Base-by-base conservation (phyloP, 2,113 vertebrate genomes). In the Seriola aureovittata region DNA sequence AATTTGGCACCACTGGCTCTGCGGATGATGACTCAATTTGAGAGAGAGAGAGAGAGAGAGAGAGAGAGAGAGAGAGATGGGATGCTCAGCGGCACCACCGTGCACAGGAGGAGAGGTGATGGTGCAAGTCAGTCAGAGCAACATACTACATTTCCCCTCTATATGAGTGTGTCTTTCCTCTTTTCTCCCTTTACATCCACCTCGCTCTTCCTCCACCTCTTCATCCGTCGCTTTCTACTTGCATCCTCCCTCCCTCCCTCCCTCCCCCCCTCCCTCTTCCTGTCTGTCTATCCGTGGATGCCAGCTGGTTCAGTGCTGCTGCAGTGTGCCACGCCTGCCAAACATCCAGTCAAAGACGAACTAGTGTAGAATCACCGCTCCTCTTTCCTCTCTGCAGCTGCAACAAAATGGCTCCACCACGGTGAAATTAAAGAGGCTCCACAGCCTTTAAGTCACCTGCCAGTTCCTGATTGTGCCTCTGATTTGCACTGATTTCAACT, bases 311-410 rank as follows among this genome's bases (percentile, higher is more conserved):
- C 75, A 52, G 80, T 14, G 77, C 54, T 92, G 88, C 88, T 89
- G 91, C 93, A 93, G 89, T 88, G 85, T 81, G 91, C 90, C 88
- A 89, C 88, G 86, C 89, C 93, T 94, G 89, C 88, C 86, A 91
- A 92, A 81, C 85, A 83, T 80, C 74, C 85, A 82, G 76, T 74
- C 69, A 79, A 78, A 75, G 40, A 36, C 16, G 4, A 75, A 58
- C 54, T 63, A 12, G 44, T 71, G 52, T 58, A 11, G 21, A 73
- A 66, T 75, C 68, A 4, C 62, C 36, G n/a, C 25, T 25, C 78
- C 42, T 59, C 50, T 50, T 57, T 68, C 25, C 55, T 36, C 74
- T 38, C 70, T 71, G 84, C 82, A 88, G 75, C 84, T 88, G 78
- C 67, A 70, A 52, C 36, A 72, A 77, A 71, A 82, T 58, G 68